Conservation (phyloP, 2,113 vertebrate species). For the Bos taurus region ARS-UCD2.0 NC_037338.1:39228001-39228500, state of each 20-base stretch:
- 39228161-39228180: background rate
- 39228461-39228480: background rate
- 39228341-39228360: background rate
- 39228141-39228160: background rate
- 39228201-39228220: background rate
- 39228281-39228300: background rate
- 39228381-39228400: background rate
- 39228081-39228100: background rate
- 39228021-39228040: background rate
- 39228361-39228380: background rate
- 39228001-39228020: background rate
- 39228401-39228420: background rate
- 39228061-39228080: rapidly evolving
- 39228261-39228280: background rate
- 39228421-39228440: background rate
- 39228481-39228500: background rate
- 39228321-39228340: background rate
- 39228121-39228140: background rate
- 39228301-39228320: background rate
- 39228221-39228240: background rate
- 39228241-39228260: background rate
- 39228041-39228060: background rate
- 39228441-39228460: background rate
- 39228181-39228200: background rate
- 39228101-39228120: background rate